Evolutionary conservation across 2,888 invertebrate species (phyloP).

Genomic region (Microplitis manilae): DNA sequence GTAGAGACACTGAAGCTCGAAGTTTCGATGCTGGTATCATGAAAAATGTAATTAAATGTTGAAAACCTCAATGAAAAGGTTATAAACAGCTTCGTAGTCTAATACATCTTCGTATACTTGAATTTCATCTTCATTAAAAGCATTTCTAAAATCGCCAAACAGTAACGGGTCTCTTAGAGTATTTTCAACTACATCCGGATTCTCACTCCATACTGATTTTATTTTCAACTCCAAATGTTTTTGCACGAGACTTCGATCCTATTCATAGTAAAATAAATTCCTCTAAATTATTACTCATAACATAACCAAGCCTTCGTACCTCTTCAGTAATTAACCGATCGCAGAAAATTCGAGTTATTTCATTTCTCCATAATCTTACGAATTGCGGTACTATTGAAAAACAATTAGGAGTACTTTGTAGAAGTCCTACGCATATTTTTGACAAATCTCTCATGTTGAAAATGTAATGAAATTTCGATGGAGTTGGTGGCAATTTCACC

Average conservation of each 20-base stretch:
- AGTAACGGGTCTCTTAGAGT: constrained; percentile 86
- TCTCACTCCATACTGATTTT: constrained; percentile 73
- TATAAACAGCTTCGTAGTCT: constrained; percentile 91
- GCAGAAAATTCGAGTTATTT: constrained; percentile 88
- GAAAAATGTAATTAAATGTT: neutral
- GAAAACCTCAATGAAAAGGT: constrained; percentile 86
- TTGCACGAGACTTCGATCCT: constrained; percentile 80
- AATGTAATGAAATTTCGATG: constrained; percentile 94
- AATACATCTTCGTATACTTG: constrained; percentile 90
- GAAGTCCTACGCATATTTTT: constrained; percentile 86
- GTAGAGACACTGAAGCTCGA: no score
- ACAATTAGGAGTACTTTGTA: constrained; percentile 81
- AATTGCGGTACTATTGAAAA: constrained; percentile 81
- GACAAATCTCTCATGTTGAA: constrained; percentile 94
- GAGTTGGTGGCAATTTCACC: constrained; percentile 88
- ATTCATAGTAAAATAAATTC: constrained; percentile 28
- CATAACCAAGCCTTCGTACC: constrained; percentile 62
- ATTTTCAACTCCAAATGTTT: constrained; percentile 77
- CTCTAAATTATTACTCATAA: constrained; percentile 5
- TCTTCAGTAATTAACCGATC: constrained; percentile 84
- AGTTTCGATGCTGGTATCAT: no score
- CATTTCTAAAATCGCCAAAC: constrained; percentile 92
- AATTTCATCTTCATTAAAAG: constrained; percentile 84
- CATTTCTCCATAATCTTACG: constrained; percentile 92
- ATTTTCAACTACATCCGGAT: constrained; percentile 76